phyloP scores from a whole-genome alignment of 1,140 invertebrate genomes.

The Hylaeus volcanicus region DNA sequence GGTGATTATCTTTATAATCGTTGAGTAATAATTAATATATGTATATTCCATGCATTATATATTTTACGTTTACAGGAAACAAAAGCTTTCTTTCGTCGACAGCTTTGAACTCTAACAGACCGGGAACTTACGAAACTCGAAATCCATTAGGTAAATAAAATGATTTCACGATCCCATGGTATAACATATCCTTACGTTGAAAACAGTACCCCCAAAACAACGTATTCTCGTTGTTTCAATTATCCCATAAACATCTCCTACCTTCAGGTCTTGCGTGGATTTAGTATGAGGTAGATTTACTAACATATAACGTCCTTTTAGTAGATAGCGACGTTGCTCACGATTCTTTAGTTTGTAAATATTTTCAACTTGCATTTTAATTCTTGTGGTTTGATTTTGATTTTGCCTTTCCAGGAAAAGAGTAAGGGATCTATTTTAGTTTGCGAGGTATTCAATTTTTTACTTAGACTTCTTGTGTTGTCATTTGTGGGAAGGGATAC shows the following conservation, averaged over 20 bases:
- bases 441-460: conserved; percentile 72
- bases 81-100: conserved; percentile 76
- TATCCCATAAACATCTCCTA: conserved; percentile 71
- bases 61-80: conserved; percentile 69
- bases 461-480: conserved; percentile 63
- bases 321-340: conserved; percentile 31
- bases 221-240: conserved; percentile 59
- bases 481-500: conserved; percentile 42
- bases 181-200: conserved; percentile 38
- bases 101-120: conserved; percentile 68
- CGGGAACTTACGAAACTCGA: conserved; percentile 71
- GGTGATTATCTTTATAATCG: conserved; percentile 59
- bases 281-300: conserved; percentile 74
- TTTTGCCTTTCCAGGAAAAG: conserved; percentile 74
- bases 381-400: conserved; percentile 56
- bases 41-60: not conserved
- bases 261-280: conserved; percentile 77
- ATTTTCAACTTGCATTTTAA: conserved; percentile 41
- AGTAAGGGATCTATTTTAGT: conserved; percentile 71
- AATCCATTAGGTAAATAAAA: conserved; percentile 76
- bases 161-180: conserved; percentile 27
- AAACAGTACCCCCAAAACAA: conserved; percentile 47
- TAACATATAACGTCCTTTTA: conserved; percentile 65
- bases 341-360: conserved; percentile 39
- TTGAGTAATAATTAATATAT: not conserved